These are phyloP conservation scores for Aradophagus sp. DNA, from an alignment of 1,140 invertebrate species.

Conservation along the genomic window DNA sequence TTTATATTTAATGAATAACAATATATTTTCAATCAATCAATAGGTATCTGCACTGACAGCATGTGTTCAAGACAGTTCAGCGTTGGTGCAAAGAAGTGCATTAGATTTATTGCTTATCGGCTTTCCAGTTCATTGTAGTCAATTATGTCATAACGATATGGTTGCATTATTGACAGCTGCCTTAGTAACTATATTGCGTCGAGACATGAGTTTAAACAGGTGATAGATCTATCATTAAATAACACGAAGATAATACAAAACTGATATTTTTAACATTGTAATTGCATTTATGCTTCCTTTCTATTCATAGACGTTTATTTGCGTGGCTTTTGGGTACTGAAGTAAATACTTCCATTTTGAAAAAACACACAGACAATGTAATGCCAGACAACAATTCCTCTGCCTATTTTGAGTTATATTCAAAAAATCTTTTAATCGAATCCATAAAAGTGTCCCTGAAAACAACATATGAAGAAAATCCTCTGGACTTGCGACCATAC, in stretches of 20 bases:
- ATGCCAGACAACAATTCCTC: conserved; percentile 64
- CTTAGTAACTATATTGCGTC: conserved; percentile 86
- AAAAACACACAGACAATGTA: conserved; percentile 66
- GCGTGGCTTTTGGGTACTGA: conserved; percentile 88
- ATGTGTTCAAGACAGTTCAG: conserved; percentile 86
- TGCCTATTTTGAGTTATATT: conserved; percentile 85
- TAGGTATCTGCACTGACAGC: conserved; percentile 81
- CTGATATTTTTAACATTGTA: too few species aligned
- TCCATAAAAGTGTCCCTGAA: conserved; percentile 79
- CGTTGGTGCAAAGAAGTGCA: conserved; percentile 90
- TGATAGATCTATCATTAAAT: too few species aligned
- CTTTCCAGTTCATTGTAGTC: conserved; percentile 90
- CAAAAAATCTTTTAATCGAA: conserved; percentile 81
- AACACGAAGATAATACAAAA: too few species aligned
- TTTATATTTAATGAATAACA: too few species aligned
- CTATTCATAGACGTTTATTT: conserved; percentile 80
- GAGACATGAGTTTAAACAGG: conserved; percentile 95
- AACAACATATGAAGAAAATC: conserved; percentile 76
- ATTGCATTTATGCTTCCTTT: conserved; percentile 9
- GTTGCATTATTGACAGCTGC: conserved; percentile 86
- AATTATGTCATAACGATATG: conserved; percentile 84
- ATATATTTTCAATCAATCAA: conserved; percentile 1
- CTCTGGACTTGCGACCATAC: conserved; percentile 86
- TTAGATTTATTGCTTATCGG: conserved; percentile 89
- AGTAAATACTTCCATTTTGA: conserved; percentile 78